A percentile compares a stretch with the other conserved stretches of the same genome.
Evolutionary conservation across 2,888 invertebrate genomes (phyloP).

Genomic region (Hymenopus coronatus): DNA sequence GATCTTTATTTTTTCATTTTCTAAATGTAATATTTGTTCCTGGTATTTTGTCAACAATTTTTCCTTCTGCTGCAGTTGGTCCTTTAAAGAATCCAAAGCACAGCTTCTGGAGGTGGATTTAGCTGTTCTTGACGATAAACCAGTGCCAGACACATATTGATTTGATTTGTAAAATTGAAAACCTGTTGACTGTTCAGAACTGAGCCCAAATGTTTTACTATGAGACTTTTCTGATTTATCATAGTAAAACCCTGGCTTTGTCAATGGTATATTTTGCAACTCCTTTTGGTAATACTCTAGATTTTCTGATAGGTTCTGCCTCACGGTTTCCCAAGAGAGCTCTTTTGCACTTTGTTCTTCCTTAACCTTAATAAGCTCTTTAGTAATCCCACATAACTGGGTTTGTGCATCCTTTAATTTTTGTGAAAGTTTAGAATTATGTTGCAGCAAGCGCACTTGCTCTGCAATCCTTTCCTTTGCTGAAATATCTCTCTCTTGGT

Average conservation of each 20-base stretch:
- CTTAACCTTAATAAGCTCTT: constrained; percentile 44
- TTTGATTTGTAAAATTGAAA: not conserved
- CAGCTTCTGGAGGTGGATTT: not conserved
- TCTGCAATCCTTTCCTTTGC: constrained; percentile 45
- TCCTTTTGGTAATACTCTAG: constrained; percentile 19
- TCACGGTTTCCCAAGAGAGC: constrained; percentile 45
- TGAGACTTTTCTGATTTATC: not conserved
- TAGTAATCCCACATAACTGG: constrained; percentile 46
- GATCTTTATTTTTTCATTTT: constrained; percentile 10
- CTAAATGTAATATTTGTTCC: constrained; percentile 15
- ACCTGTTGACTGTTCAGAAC: too few species aligned
- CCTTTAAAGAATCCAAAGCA: not conserved
- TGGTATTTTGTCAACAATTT: constrained; percentile 21
- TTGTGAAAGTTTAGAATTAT: constrained; percentile 35
- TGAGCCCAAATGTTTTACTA: not conserved
- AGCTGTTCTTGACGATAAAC: not conserved
- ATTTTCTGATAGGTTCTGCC: constrained; percentile 20
- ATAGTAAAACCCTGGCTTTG: not conserved
- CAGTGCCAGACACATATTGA: not conserved
- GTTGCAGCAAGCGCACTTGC: constrained; percentile 34
- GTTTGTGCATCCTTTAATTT: constrained; percentile 47
- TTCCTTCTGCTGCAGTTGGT: constrained; percentile 19
- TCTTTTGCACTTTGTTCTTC: constrained; percentile 44
- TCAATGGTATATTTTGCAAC: constrained; percentile 7
- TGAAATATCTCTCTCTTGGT: constrained; percentile 43